These are phyloP conservation scores for Tenthredo livida DNA, from an alignment of 2,888 invertebrate species.

Conservation along the genomic window DNA sequence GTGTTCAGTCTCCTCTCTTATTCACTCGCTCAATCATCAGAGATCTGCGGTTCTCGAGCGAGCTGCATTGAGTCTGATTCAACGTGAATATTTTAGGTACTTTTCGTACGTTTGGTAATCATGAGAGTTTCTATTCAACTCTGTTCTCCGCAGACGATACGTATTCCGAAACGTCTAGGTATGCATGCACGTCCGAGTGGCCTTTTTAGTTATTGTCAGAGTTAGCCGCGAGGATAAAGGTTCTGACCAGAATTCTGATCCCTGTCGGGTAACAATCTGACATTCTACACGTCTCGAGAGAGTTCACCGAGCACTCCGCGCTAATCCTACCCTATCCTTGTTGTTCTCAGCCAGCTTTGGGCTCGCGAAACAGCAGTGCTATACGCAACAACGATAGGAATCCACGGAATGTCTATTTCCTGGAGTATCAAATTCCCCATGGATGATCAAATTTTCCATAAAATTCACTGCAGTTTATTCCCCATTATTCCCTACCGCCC, in stretches of 20 bases:
- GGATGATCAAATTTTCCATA: neutral
- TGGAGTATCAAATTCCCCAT: neutral
- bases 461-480: neutral
- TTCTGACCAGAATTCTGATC: conserved; percentile 36
- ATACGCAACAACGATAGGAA: neutral
- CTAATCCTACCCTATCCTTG: conserved; percentile 16
- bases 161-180: neutral
- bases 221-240: neutral
- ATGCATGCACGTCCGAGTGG: neutral
- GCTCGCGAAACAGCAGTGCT: neutral
- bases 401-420: neutral
- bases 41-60: neutral
- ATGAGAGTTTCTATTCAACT: neutral
- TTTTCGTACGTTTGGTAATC: too few relatives aligned
- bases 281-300: neutral
- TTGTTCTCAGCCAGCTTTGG: neutral
- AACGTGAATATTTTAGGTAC: too few relatives aligned
- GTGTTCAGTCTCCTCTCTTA: neutral
- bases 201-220: conserved; percentile 22
- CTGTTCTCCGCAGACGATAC: neutral
- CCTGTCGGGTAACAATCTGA: conserved; percentile 29
- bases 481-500: neutral
- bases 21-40: neutral
- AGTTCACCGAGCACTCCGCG: conserved; percentile 18
- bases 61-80: too few relatives aligned